Percentiles rank a stretch among this genome's conserved stretches.
Evolutionary conservation across 2,888 invertebrate species (phyloP).

Genomic region (Dynastes tityus): DNA sequence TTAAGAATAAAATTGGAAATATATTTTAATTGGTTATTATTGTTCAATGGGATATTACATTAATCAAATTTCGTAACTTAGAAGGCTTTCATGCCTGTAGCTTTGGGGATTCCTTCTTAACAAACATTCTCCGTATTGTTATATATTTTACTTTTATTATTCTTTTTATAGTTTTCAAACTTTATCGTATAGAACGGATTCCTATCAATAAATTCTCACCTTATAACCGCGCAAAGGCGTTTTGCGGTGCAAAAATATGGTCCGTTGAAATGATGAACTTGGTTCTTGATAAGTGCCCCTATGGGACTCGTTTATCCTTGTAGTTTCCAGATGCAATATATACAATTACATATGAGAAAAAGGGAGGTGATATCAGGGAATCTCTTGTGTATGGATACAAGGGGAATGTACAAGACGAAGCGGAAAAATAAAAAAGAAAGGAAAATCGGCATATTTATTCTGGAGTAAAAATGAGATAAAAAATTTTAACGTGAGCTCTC

Average conservation of each 20-base stretch:
- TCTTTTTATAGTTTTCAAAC: background rate
- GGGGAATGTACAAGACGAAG: constrained; percentile 21
- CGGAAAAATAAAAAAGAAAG: constrained; percentile 56
- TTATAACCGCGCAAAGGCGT: background rate
- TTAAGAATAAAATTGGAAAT: too few species aligned
- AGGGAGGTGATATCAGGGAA: background rate
- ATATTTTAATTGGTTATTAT: too few species aligned
- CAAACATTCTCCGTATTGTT: too few species aligned
- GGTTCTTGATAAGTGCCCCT: constrained; percentile 60
- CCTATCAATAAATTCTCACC: constrained; percentile 10
- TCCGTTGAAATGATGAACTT: constrained; percentile 62
- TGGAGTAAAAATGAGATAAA: constrained; percentile 58
- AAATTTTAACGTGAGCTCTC: constrained; percentile 57
- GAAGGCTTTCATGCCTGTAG: too few species aligned
- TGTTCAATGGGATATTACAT: too few species aligned
- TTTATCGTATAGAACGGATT: constrained; percentile 4
- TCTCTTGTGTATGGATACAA: background rate
- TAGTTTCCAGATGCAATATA: constrained; percentile 51
- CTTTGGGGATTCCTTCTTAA: too few species aligned
- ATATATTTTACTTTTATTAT: background rate
- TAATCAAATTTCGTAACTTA: too few species aligned
- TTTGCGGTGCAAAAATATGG: constrained; percentile 60
- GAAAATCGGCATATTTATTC: constrained; percentile 39
- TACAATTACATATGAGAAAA: constrained; percentile 30
- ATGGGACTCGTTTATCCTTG: constrained; percentile 59